Percentiles rank a stretch among this genome's conserved stretches.
Evolutionary conservation across 2,797 vertebrate species (phyloP).

Genomic region (Anas capensis): DNA sequence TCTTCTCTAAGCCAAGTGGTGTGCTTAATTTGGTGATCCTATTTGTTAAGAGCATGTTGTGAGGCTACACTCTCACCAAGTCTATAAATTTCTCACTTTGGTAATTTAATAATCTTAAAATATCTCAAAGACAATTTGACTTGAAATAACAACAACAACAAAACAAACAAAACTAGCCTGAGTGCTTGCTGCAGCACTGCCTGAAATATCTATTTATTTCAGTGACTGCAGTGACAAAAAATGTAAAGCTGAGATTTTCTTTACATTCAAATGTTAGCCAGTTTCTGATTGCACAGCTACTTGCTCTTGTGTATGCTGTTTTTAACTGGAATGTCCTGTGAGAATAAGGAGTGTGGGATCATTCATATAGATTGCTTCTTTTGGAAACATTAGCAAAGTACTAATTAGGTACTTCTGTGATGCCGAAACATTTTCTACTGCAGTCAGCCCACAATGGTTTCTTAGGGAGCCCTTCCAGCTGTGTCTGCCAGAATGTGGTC

Average conservation of each 20-base stretch:
- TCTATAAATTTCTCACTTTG: constrained; percentile 42
- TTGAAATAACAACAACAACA: neutral
- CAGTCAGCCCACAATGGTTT: neutral
- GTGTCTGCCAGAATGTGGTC: neutral
- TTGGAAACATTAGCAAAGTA: neutral
- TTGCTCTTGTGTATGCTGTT: neutral
- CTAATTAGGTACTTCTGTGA: neutral
- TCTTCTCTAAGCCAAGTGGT: neutral
- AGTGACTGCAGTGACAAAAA: neutral
- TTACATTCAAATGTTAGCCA: neutral
- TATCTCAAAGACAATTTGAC: constrained; percentile 43
- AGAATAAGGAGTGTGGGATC: neutral
- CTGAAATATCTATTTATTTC: neutral
- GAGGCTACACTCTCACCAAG: constrained; percentile 26
- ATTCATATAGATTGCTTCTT: neutral
- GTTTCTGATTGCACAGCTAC: neutral
- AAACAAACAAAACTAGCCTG: neutral
- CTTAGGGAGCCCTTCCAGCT: neutral
- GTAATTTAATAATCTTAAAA: constrained; percentile 55
- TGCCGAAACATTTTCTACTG: neutral
- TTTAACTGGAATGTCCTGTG: neutral
- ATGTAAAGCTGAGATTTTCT: neutral
- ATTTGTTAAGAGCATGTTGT: constrained; percentile 14
- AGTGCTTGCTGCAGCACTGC: neutral
- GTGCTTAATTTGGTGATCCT: constrained; percentile 58